Evolutionary conservation across 2,113 vertebrate species (phyloP).

Genomic region (Hydrolagus affinis): DNA sequence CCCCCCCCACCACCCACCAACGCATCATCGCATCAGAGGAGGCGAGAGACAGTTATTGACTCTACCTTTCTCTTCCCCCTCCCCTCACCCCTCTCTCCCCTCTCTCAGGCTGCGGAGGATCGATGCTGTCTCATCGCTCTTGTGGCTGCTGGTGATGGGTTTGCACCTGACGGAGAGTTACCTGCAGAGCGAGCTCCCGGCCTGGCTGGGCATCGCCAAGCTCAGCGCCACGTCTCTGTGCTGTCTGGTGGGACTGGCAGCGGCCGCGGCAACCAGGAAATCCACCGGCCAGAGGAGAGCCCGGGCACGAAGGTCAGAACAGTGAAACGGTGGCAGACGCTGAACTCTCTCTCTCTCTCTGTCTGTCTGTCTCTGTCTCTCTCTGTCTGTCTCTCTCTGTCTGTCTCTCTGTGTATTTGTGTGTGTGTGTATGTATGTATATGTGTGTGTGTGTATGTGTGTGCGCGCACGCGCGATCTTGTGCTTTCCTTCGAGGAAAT

Average conservation of each 20-base stretch:
- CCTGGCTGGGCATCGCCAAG: constrained; percentile 74
- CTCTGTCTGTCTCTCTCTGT: constrained; percentile 20
- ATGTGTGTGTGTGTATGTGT: too few relatives aligned
- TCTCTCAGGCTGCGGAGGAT: constrained; percentile 74
- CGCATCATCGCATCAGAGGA: too few relatives aligned
- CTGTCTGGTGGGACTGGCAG: constrained; percentile 82
- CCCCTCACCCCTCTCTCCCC: background rate
- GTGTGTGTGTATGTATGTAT: too few relatives aligned
- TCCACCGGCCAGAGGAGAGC: constrained; percentile 65
- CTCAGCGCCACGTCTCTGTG: constrained; percentile 68
- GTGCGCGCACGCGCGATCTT: background rate
- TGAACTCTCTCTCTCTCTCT: constrained; percentile 38
- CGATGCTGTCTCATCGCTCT: constrained; percentile 68
- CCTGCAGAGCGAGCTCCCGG: constrained; percentile 47
- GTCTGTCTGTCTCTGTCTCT: constrained; percentile 27
- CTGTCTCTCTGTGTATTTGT: too few relatives aligned
- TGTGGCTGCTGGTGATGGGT: constrained; percentile 78
- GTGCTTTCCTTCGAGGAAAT: background rate
- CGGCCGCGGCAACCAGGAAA: constrained; percentile 78
- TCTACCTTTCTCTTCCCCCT: too few relatives aligned
- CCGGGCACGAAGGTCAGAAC: constrained; percentile 91
- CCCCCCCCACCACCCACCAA: too few relatives aligned
- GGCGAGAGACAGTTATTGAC: too few relatives aligned
- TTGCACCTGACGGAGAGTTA: constrained; percentile 66
- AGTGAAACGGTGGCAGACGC: constrained; percentile 58